A percentile compares a stretch with the other conserved stretches of the same genome.
phyloP scores from a whole-genome alignment of 2,888 invertebrate species.

The Trichogramma evanescens region DNA sequence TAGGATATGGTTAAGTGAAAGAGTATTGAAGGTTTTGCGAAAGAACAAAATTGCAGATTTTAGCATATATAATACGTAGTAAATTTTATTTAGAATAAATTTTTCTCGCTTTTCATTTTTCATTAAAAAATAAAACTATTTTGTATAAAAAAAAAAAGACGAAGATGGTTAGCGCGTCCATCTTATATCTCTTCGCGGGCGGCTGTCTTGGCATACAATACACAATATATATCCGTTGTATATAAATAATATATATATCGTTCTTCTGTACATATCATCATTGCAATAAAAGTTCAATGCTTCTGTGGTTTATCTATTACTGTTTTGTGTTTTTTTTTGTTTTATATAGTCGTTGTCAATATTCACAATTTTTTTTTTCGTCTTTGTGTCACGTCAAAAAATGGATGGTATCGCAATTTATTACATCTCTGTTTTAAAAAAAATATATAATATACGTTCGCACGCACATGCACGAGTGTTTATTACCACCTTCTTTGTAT shows the following conservation, averaged over 20 bases:
- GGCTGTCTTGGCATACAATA: conserved; percentile 37
- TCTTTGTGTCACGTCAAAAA: no score
- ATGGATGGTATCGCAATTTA: no score
- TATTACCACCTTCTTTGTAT: no score
- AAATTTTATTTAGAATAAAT: conserved; percentile 33
- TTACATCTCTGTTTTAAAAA: no score
- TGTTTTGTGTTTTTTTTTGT: conserved; percentile 12
- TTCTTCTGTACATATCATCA: conserved; percentile 18
- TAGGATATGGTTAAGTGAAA: no score
- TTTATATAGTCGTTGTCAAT: neutral
- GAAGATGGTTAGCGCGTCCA: no score
- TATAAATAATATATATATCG: conserved; percentile 23
- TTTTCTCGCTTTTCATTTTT: conserved; percentile 32
- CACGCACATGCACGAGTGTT: no score
- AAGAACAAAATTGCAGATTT: neutral
- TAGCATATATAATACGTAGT: conserved; percentile 33
- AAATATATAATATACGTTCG: no score
- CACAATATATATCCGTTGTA: conserved; percentile 31
- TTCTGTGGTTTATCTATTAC: neutral
- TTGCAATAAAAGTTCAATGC: conserved; percentile 10
- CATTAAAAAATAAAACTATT: conserved; percentile 48
- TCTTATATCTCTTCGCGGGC: conserved; percentile 31
- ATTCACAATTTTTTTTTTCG: no score
- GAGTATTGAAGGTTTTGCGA: no score
- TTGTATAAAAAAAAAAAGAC: conserved; percentile 43